These are phyloP conservation scores for Dryobates pubescens DNA, from an alignment of 2,797 vertebrate species.

Conservation along the genomic window DNA sequence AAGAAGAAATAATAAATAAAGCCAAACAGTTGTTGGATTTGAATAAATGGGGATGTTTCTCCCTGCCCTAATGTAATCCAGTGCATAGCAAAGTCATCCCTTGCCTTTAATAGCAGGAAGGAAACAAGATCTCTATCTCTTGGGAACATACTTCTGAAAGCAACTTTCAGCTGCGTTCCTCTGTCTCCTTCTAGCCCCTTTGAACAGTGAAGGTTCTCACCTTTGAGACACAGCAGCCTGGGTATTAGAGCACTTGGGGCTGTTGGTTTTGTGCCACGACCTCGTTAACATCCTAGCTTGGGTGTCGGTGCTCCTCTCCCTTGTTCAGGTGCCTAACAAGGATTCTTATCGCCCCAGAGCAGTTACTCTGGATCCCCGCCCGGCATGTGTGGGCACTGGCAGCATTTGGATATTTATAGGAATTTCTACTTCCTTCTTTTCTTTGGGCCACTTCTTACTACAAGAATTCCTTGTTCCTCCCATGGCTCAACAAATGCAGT, in stretches of 20 bases:
- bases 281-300: neutral
- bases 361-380: constrained; percentile 43
- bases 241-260: neutral
- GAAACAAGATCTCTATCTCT: constrained; percentile 35
- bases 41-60: constrained; percentile 2
- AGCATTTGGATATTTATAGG: constrained; percentile 45
- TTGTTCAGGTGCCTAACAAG: constrained; percentile 10
- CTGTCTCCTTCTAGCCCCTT: neutral
- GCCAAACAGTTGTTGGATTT: neutral
- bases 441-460: constrained; percentile 12
- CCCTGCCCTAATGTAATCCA: neutral
- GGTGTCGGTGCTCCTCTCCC: neutral
- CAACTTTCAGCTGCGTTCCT: neutral
- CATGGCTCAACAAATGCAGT: neutral
- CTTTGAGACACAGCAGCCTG: neutral
- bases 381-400: neutral
- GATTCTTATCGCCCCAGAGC: constrained; percentile 6
- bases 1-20: neutral
- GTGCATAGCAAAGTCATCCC: neutral
- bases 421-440: constrained; percentile 58
- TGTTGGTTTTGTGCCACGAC: neutral
- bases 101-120: constrained; percentile 28
- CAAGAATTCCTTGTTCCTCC: constrained; percentile 26
- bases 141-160: constrained; percentile 24
- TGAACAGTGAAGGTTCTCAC: neutral